A percentile compares a stretch with the other conserved stretches of the same genome.
These are phyloP conservation scores for Elachura formosa DNA, from an alignment of 2,113 vertebrate genomes.

Conservation along the genomic window DNA sequence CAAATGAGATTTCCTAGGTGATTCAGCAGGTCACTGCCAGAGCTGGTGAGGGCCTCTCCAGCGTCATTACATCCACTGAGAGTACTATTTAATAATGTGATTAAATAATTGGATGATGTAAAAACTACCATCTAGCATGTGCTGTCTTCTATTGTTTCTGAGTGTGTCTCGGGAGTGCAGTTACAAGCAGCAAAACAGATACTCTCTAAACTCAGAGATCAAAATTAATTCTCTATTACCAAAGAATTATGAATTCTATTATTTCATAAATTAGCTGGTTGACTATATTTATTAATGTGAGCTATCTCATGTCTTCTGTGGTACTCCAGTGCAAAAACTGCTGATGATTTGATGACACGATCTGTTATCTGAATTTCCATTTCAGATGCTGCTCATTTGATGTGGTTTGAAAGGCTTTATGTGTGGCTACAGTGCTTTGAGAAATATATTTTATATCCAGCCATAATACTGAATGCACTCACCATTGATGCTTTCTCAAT, in stretches of 20 bases:
- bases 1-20: background rate
- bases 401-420: constrained; percentile 98
- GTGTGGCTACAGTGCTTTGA: constrained; percentile 95
- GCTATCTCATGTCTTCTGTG: background rate
- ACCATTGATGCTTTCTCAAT: constrained; percentile 92
- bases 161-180: background rate
- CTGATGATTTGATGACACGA: background rate
- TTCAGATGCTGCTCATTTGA: constrained; percentile 90
- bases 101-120: background rate
- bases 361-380: constrained; percentile 40
- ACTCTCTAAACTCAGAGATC: background rate
- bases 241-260: background rate
- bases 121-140: background rate
- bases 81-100: background rate
- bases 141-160: background rate
- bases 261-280: background rate
- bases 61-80: background rate
- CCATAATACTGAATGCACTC: constrained; percentile 91
- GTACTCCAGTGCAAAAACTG: background rate
- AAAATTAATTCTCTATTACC: background rate
- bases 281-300: background rate
- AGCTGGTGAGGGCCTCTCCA: background rate
- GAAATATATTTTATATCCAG: constrained; percentile 94
- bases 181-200: background rate
- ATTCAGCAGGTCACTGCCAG: background rate